These are phyloP conservation scores for Labroides dimidiatus DNA, from an alignment of 2,797 vertebrate genomes.

Conservation along the genomic window DNA sequence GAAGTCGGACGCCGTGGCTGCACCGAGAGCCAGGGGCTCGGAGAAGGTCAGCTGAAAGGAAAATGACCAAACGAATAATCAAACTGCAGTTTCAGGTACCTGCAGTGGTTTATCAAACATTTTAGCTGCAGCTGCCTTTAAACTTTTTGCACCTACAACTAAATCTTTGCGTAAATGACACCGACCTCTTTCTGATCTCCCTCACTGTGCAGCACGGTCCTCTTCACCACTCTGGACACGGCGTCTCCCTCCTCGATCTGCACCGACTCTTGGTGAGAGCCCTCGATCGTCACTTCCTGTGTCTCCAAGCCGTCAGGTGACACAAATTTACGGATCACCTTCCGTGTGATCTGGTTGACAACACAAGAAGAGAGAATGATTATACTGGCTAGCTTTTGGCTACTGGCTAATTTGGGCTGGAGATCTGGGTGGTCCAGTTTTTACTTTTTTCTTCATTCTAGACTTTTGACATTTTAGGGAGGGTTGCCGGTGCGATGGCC, in stretches of 20 bases:
- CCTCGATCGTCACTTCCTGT: constrained; percentile 90
- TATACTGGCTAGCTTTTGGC: too few relatives aligned
- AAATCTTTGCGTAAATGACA: background rate
- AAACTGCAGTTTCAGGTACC: too few relatives aligned
- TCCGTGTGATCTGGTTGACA: constrained; percentile 89
- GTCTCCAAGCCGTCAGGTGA: constrained; percentile 89
- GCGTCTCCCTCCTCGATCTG: constrained; percentile 87
- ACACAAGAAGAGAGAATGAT: too few relatives aligned
- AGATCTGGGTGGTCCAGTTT: too few relatives aligned
- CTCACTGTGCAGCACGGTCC: constrained; percentile 89
- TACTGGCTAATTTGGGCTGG: too few relatives aligned
- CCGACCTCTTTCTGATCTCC: constrained; percentile 90
- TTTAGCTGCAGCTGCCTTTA: too few relatives aligned
- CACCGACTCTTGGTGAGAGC: constrained; percentile 84
- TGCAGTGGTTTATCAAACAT: too few relatives aligned
- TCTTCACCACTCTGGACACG: constrained; percentile 93
- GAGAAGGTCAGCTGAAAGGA: constrained; percentile 87
- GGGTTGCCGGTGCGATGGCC: too few relatives aligned
- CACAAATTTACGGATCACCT: constrained; percentile 90
- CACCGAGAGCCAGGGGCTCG: constrained; percentile 80
- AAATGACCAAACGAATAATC: background rate
- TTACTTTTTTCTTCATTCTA: too few relatives aligned
- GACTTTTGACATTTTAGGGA: too few relatives aligned
- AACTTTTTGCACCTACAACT: too few relatives aligned
- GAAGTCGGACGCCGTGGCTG: constrained; percentile 85